Percentiles rank a stretch among this genome's conserved stretches.
These are phyloP conservation scores for Sminthurides bifidus DNA, from an alignment of 1,140 invertebrate genomes.

Conservation along the genomic window DNA sequence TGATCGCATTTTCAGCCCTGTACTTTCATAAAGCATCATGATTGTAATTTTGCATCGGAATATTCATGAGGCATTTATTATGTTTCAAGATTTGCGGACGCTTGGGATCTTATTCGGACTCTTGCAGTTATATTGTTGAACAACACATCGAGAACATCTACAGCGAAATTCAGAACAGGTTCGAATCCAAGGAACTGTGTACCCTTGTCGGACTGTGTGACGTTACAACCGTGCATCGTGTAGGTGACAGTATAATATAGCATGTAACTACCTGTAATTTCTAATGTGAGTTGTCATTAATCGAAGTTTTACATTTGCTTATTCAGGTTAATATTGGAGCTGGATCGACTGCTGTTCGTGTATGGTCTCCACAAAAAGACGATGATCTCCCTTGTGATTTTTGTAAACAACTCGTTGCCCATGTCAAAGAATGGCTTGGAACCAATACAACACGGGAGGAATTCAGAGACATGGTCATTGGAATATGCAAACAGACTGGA, in stretches of 20 bases:
- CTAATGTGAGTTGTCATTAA: neutral
- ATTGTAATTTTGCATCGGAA: constrained; percentile 4
- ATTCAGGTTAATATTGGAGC: neutral
- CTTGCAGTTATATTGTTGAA: constrained; percentile 57
- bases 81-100: constrained; percentile 47
- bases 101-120: constrained; percentile 59
- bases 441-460: constrained; percentile 74
- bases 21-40: neutral
- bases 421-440: constrained; percentile 62
- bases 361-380: constrained; percentile 23
- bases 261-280: constrained; percentile 30
- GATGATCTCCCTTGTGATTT: constrained; percentile 66
- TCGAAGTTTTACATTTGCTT: neutral
- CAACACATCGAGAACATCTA: constrained; percentile 59
- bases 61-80: neutral
- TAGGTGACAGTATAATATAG: neutral
- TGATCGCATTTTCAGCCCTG: neutral
- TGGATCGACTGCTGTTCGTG: constrained; percentile 3
- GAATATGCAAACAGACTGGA: constrained; percentile 65
- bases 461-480: constrained; percentile 62
- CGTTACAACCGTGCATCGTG: constrained; percentile 11
- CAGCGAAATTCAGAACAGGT: constrained; percentile 45
- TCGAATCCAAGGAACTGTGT: constrained; percentile 54
- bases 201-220: constrained; percentile 60
- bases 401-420: constrained; percentile 64